Evolutionary conservation across 2,797 vertebrate genomes (phyloP).

Genomic region (Pangasius djambal): DNA sequence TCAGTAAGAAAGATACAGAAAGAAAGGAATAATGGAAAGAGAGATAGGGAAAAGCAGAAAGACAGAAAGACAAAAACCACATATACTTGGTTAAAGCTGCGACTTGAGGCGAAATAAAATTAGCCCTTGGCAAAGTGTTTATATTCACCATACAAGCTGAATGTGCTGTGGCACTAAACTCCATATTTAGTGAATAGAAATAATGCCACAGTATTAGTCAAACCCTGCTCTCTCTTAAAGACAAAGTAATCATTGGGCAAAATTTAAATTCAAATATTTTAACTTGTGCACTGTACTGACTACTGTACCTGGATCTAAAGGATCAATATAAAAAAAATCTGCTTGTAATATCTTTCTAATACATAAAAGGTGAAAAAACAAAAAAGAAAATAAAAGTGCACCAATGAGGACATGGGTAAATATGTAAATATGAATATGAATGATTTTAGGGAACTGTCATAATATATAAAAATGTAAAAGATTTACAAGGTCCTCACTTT

Average conservation of each 20-base stretch:
- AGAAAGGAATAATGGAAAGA: neutral
- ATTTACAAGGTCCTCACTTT: constrained; percentile 16
- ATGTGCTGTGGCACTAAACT: constrained; percentile 6
- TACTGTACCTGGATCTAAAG: constrained; percentile 39
- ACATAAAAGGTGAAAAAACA: constrained; percentile 27
- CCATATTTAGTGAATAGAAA: neutral
- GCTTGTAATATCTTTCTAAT: constrained; percentile 7
- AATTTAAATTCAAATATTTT: neutral
- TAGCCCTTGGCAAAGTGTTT: constrained; percentile 50
- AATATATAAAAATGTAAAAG: neutral
- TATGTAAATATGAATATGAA: constrained; percentile 5
- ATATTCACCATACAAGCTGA: constrained; percentile 36
- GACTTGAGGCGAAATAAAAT: constrained; percentile 48
- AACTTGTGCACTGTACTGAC: constrained; percentile 21
- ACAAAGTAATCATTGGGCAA: constrained; percentile 23
- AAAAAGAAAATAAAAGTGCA: constrained; percentile 39
- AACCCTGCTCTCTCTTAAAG: constrained; percentile 35
- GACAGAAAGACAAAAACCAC: constrained; percentile 30
- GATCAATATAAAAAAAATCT: constrained; percentile 13
- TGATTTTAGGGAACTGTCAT: constrained; percentile 1
- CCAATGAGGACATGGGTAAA: constrained; percentile 9
- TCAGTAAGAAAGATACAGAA: constrained; percentile 44
- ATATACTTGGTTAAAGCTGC: constrained; percentile 54
- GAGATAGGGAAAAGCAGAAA: neutral
- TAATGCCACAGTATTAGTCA: constrained; percentile 24